A percentile compares a stretch with the other conserved stretches of the same genome.
These are phyloP conservation scores for Eupithecia tripunctaria DNA, from an alignment of 2,888 invertebrate genomes.

Conservation along the genomic window DNA sequence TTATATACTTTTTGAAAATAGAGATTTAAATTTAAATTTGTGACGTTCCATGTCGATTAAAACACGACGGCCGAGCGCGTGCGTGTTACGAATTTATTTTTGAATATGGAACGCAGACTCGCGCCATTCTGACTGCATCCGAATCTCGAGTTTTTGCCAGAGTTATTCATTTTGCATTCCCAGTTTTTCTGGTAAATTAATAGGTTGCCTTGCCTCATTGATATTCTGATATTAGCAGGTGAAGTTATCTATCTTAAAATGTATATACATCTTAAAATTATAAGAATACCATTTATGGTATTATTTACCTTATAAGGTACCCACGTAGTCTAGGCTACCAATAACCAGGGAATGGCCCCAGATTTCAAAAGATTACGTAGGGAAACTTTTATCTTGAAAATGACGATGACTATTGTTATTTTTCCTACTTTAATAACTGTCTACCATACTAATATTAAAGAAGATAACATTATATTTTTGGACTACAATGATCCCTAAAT, in stretches of 20 bases:
- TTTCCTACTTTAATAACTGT: no score
- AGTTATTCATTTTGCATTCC: slow-evolving; percentile 39
- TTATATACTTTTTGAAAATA: slow-evolving; percentile 21
- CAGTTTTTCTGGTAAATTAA: slow-evolving; percentile 5
- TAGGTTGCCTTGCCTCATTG: neutral
- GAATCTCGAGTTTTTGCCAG: slow-evolving; percentile 70
- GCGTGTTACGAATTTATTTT: slow-evolving; percentile 82
- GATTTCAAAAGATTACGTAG: neutral
- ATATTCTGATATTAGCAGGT: neutral
- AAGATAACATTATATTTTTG: no score
- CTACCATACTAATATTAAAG: no score
- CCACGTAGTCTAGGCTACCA: no score
- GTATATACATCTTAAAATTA: no score
- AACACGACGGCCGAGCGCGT: slow-evolving; percentile 71
- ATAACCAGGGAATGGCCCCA: neutral
- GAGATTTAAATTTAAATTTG: slow-evolving; percentile 52
- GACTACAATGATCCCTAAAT: no score
- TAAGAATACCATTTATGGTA: no score
- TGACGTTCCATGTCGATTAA: slow-evolving; percentile 75
- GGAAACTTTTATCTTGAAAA: no score
- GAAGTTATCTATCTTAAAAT: no score
- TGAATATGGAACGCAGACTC: slow-evolving; percentile 84
- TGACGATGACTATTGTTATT: no score
- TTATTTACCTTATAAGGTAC: no score
- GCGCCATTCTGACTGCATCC: slow-evolving; percentile 77